Evolutionary conservation across 1,140 invertebrate species (phyloP).

Genomic region (Drosophila equinoxialis): DNA sequence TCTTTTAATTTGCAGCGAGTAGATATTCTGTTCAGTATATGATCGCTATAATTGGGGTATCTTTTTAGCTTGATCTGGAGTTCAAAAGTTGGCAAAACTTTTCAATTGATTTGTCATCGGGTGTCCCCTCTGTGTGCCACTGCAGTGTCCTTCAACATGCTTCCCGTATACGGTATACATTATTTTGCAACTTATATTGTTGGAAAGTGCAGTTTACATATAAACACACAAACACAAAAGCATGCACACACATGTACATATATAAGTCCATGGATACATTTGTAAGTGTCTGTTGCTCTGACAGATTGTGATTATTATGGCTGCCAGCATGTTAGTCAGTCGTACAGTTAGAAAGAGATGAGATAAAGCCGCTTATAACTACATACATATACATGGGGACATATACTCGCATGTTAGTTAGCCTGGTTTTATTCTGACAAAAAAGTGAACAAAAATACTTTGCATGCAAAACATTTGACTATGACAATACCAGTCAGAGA

Average conservation of each 20-base stretch:
- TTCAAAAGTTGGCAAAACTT: too few relatives aligned
- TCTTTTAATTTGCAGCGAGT: too few relatives aligned
- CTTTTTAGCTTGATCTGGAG: too few relatives aligned
- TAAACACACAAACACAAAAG: background rate
- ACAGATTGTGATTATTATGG: conserved; percentile 35
- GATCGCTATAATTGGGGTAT: too few relatives aligned
- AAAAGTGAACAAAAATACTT: too few relatives aligned
- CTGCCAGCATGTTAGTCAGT: conserved; percentile 34
- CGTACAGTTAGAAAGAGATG: conserved; percentile 6
- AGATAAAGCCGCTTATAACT: conserved; percentile 21
- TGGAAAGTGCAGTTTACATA: background rate
- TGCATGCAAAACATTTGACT: background rate
- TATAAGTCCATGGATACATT: background rate
- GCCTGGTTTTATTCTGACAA: background rate
- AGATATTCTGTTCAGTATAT: too few relatives aligned
- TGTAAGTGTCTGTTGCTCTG: background rate
- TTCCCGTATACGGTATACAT: too few relatives aligned
- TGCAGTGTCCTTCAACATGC: too few relatives aligned
- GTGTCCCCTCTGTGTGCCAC: too few relatives aligned
- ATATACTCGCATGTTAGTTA: background rate
- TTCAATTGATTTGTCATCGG: too few relatives aligned
- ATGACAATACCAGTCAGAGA: background rate
- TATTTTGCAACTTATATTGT: background rate
- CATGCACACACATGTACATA: background rate
- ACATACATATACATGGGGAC: too few relatives aligned